phyloP scores from a whole-genome alignment of 2,797 vertebrate species.

The Alca torda region DNA sequence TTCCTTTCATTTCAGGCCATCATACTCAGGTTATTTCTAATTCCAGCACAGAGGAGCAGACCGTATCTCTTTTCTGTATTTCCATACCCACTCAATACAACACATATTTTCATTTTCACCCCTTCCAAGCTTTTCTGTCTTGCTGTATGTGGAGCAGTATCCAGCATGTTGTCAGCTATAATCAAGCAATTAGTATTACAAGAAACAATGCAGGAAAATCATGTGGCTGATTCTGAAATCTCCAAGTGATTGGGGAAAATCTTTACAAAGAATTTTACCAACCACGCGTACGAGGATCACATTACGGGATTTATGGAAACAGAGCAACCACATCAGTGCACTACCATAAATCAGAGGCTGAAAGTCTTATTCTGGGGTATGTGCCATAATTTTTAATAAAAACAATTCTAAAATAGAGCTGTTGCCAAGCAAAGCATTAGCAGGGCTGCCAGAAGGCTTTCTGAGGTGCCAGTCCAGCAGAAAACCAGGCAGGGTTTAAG shows the following conservation, averaged over 20 bases:
- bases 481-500: background rate
- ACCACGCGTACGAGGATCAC: background rate
- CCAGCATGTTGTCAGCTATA: background rate
- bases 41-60: background rate
- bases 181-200: background rate
- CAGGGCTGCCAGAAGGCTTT: background rate
- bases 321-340: background rate
- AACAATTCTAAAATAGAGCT: slow-evolving; percentile 6
- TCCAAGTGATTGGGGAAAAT: background rate
- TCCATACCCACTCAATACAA: background rate
- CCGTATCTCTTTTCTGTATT: background rate
- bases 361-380: background rate
- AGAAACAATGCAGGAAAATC: background rate
- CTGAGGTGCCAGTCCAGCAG: background rate
- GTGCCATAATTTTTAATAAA: slow-evolving; percentile 41
- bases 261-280: background rate
- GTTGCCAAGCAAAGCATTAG: slow-evolving; percentile 41
- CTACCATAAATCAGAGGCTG: background rate
- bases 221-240: background rate
- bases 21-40: background rate
- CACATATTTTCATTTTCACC: background rate
- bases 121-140: background rate
- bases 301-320: background rate
- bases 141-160: background rate
- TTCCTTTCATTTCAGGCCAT: background rate